These are phyloP conservation scores for Pinctada fucata DNA, from an alignment of 2,888 invertebrate genomes.

Conservation along the genomic window DNA sequence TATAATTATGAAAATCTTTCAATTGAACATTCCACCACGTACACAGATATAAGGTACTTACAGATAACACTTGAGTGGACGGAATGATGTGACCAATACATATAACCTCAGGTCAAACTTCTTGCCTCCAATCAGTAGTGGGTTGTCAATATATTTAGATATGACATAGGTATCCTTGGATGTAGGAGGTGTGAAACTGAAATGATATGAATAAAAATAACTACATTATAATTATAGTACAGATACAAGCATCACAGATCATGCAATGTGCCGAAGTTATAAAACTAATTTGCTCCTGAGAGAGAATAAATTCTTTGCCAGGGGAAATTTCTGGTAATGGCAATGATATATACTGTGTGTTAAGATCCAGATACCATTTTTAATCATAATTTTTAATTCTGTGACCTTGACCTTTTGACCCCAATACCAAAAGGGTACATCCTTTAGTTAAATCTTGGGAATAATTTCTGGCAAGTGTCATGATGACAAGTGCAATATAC, in stretches of 20 bases:
- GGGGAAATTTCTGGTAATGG: background rate
- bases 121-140: conserved; percentile 94
- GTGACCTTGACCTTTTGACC: too few species aligned
- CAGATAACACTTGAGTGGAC: conserved; percentile 92
- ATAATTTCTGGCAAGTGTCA: too few species aligned
- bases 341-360: too few species aligned
- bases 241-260: background rate
- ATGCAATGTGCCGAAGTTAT: too few species aligned
- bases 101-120: conserved; percentile 96
- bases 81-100: conserved; percentile 94
- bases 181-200: conserved; percentile 74
- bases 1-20: too few species aligned
- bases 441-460: too few species aligned
- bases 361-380: too few species aligned
- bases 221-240: background rate
- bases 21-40: too few species aligned
- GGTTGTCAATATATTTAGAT: conserved; percentile 97
- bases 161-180: conserved; percentile 86
- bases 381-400: too few species aligned
- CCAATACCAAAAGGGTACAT: too few species aligned
- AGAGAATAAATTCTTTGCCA: background rate
- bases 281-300: background rate
- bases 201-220: background rate
- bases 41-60: conserved; percentile 55
- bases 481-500: too few species aligned